Evolutionary conservation across 53 echinoderm and acorn worm genomes (phyloP).

Genomic region (Astropecten irregularis): DNA sequence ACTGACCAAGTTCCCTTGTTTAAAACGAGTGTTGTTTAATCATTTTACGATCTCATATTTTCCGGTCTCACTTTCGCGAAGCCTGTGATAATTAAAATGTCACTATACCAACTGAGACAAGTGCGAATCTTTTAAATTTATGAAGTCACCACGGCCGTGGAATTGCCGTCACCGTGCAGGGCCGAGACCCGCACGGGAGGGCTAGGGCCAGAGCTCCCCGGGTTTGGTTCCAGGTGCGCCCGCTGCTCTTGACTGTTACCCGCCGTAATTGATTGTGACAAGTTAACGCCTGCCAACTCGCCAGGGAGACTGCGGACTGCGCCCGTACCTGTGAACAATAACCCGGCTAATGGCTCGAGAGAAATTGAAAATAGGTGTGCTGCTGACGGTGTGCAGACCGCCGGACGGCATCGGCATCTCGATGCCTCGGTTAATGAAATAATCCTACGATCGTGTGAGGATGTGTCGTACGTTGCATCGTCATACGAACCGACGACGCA

Average conservation of each 20-base stretch:
- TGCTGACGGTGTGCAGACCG: too few species aligned
- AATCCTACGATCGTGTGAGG: slow-evolving; percentile 30
- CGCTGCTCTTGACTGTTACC: background rate
- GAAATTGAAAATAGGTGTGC: slow-evolving; percentile 49
- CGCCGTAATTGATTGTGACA: slow-evolving; percentile 52
- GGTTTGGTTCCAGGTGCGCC: slow-evolving; percentile 31
- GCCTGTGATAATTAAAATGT: too few species aligned
- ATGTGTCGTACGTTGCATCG: too few species aligned
- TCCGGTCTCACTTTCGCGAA: too few species aligned
- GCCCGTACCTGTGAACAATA: slow-evolving; percentile 57
- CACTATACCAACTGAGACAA: too few species aligned
- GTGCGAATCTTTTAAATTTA: too few species aligned
- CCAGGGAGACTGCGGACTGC: slow-evolving; percentile 20
- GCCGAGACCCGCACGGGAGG: background rate
- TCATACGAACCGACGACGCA: too few species aligned
- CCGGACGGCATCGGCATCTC: slow-evolving; percentile 14
- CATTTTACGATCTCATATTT: too few species aligned
- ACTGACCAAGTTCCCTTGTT: too few species aligned
- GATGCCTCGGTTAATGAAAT: slow-evolving; percentile 40
- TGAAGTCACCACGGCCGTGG: too few species aligned
- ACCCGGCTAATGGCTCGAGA: slow-evolving; percentile 48
- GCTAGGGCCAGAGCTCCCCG: too few species aligned
- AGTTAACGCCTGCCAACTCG: slow-evolving; percentile 40
- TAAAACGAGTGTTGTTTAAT: too few species aligned
- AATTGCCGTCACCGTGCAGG: slow-evolving; percentile 24